phyloP scores from a whole-genome alignment of 2,888 invertebrate species.

The Torymus aiolomorphi region DNA sequence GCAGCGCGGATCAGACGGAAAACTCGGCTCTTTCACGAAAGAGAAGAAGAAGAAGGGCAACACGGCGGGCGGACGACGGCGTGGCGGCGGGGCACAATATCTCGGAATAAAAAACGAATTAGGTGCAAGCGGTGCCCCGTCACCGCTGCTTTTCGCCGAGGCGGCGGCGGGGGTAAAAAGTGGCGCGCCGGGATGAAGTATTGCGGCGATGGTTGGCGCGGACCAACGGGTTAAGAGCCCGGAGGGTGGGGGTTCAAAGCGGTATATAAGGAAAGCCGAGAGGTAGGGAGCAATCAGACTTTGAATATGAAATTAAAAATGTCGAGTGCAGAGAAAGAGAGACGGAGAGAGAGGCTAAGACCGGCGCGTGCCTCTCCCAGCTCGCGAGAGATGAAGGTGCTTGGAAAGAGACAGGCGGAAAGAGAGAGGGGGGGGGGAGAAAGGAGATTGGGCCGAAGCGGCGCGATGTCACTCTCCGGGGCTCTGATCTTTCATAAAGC shows the following conservation, averaged over 20 bases:
- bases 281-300: slow-evolving; percentile 60
- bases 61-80: too few species aligned
- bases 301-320: slow-evolving; percentile 66
- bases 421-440: slow-evolving; percentile 1
- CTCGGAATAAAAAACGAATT: slow-evolving; percentile 50
- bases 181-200: slow-evolving; percentile 30
- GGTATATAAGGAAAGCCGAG: background rate
- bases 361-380: slow-evolving; percentile 29
- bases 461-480: slow-evolving; percentile 24
- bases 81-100: too few species aligned
- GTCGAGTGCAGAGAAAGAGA: slow-evolving; percentile 59
- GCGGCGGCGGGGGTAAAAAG: background rate
- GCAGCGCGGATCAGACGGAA: too few species aligned
- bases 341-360: background rate
- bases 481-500: slow-evolving; percentile 46
- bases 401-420: background rate
- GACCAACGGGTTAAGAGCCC: slow-evolving; percentile 46
- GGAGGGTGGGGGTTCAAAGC: slow-evolving; percentile 44
- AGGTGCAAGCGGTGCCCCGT: slow-evolving; percentile 43
- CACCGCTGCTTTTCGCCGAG: background rate
- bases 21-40: too few species aligned
- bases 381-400: slow-evolving; percentile 28
- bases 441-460: slow-evolving; percentile 21
- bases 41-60: too few species aligned
- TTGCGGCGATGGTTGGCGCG: slow-evolving; percentile 39